A percentile compares a stretch with the other conserved stretches of the same genome.
Conservation (phyloP, 2,797 vertebrate species). For the Coluber constrictor region DNA sequence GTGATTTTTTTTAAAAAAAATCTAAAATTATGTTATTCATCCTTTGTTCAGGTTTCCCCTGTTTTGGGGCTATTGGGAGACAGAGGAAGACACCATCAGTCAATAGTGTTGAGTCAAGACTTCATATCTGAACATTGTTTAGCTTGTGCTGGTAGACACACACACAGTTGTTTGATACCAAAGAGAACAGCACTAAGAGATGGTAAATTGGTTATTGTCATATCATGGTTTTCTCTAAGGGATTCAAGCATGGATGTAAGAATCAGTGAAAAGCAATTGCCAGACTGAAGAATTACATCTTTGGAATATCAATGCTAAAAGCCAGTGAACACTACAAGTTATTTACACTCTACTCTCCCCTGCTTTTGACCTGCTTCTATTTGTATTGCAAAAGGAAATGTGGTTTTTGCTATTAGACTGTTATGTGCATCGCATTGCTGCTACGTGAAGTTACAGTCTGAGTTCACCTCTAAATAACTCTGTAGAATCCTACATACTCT, state of each 20-base stretch:
- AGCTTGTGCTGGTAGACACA: neutral
- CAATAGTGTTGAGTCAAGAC: conserved; percentile 11
- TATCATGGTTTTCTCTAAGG: conserved; percentile 31
- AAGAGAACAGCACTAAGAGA: conserved; percentile 39
- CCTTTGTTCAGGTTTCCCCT: conserved; percentile 35
- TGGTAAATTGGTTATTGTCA: conserved; percentile 2
- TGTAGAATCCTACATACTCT: conserved; percentile 20
- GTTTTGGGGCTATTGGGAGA: neutral
- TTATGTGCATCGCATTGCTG: neutral
- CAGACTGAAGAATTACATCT: conserved; percentile 34
- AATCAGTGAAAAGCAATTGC: conserved; percentile 57
- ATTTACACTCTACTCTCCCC: neutral
- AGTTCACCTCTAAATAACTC: conserved; percentile 40
- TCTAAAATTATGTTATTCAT: conserved; percentile 13
- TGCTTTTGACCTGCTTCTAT: conserved; percentile 46
- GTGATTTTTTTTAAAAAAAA: conserved; percentile 35
- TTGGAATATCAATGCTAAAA: conserved; percentile 46
- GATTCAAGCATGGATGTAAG: conserved; percentile 39
- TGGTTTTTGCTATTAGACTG: conserved; percentile 46
- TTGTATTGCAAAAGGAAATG: conserved; percentile 42
- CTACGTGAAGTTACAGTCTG: conserved; percentile 41
- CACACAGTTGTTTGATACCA: conserved; percentile 17
- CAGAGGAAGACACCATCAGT: neutral
- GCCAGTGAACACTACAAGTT: conserved; percentile 44
- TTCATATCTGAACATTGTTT: conserved; percentile 34